Base-by-base conservation (phyloP, 2,113 vertebrate species). In the Passer montanus region DNA sequence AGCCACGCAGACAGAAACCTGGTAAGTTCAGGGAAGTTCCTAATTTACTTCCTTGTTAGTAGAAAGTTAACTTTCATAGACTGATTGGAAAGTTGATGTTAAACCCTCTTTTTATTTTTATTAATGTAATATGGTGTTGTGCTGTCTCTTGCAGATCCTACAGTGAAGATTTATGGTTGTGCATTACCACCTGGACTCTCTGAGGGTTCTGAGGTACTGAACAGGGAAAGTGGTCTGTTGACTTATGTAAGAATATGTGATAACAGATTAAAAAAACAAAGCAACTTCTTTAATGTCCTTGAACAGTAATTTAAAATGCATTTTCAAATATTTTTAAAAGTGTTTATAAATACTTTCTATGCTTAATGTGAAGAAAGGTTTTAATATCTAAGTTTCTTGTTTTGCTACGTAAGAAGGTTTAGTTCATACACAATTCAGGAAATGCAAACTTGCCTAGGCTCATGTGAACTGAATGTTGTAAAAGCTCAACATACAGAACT, bases 151-250 rank as follows among this genome's bases (percentile, higher is more conserved):
- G 24, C 94, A 99, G 98, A 98, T 39, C 94, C 96, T 44, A 80
- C 78, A 59, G 83, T 96, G 84, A 98, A 97, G 95, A 77, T 98
- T 23, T 98, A 98, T 27, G 98, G 98, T 55, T 98, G 98, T 84
- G 96, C 93, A 0, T 96, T 98, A 80, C 98, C 98, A 8, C 98
- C 98, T 23, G 97, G 96, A 55, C 97, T 97, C 24, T 99, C 98
- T 2, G 98, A 99, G 89, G 98, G 97, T 15, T 99, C 98, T 11
- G 98, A 99, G 98, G 99, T 99, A 97, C 5, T 47, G 30, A 84
- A 59, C 47, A 41, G n/a, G 23, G 11, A n/a, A 80, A 77, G 31
- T 69, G 56, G 7, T 87, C 49, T 55, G 3, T 66, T 64, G 56
- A 11, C 10, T 85, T 68, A 16, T 1, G 33, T 72, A 46, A 92